These are phyloP conservation scores for Itoplectis maculator DNA, from an alignment of 2,888 invertebrate genomes.

Conservation along the genomic window DNA sequence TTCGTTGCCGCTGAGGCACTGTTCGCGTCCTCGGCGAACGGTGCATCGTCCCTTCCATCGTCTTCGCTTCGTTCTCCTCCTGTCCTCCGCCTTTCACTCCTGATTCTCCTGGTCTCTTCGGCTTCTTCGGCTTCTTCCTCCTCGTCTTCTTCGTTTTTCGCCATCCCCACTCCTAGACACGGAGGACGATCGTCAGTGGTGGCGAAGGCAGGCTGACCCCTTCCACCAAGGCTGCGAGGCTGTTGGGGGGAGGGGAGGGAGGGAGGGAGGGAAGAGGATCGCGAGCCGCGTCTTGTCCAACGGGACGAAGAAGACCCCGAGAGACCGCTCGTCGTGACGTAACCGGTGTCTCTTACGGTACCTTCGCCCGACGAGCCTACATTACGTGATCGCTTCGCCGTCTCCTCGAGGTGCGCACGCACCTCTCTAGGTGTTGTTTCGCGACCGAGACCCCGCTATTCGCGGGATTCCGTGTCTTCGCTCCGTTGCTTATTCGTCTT, in stretches of 20 bases:
- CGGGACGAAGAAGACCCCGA: slow-evolving; percentile 67
- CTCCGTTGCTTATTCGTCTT: not conserved
- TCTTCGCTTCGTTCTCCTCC: slow-evolving; percentile 22
- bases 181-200: not conserved
- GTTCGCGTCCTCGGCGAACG: slow-evolving; percentile 45
- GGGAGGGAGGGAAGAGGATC: too few species aligned
- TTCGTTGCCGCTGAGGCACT: too few species aligned
- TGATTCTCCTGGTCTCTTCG: slow-evolving; percentile 3
- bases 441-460: slow-evolving; percentile 66
- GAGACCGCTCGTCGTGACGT: slow-evolving; percentile 78
- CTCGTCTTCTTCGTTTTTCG: slow-evolving; percentile 32
- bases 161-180: slow-evolving; percentile 16
- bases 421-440: slow-evolving; percentile 53
- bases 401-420: slow-evolving; percentile 61
- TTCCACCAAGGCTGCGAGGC: slow-evolving; percentile 10
- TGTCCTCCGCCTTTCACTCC: slow-evolving; percentile 28
- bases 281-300: slow-evolving; percentile 41
- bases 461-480: slow-evolving; percentile 13
- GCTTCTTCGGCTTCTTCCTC: not conserved
- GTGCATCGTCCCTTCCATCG: slow-evolving; percentile 37
- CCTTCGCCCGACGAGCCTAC: slow-evolving; percentile 83
- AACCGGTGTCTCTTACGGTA: slow-evolving; percentile 82
- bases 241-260: too few species aligned
- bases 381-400: slow-evolving; percentile 81
- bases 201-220: not conserved